These are phyloP conservation scores for Mastacembelus armatus DNA, from an alignment of 2,797 vertebrate genomes.

Conservation along the genomic window DNA sequence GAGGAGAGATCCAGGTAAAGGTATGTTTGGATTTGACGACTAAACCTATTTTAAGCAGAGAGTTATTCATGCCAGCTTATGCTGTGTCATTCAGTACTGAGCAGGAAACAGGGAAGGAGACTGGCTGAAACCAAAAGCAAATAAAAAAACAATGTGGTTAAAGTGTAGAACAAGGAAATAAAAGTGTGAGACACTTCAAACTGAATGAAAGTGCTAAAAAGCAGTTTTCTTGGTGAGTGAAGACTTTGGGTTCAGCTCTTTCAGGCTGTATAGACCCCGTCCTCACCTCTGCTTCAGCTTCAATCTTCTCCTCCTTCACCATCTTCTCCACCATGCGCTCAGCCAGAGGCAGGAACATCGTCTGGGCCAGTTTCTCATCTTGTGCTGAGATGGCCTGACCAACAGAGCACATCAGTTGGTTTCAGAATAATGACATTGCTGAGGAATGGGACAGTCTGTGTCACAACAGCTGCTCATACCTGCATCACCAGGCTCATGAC, in stretches of 20 bases:
- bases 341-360: constrained; percentile 97
- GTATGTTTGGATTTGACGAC: too few relatives aligned
- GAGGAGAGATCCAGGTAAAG: too few relatives aligned
- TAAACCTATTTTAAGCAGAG: too few relatives aligned
- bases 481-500: constrained; percentile 99
- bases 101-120: too few relatives aligned
- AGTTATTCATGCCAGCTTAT: too few relatives aligned
- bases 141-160: too few relatives aligned
- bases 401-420: background rate
- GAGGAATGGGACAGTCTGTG: background rate
- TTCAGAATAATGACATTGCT: background rate
- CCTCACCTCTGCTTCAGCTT: constrained; percentile 96
- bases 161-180: background rate
- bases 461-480: constrained; percentile 69
- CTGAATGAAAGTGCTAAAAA: too few relatives aligned
- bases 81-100: too few relatives aligned
- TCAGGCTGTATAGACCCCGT: background rate
- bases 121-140: too few relatives aligned
- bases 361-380: constrained; percentile 96
- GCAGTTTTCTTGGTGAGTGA: too few relatives aligned
- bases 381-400: constrained; percentile 94
- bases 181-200: too few relatives aligned
- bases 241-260: background rate
- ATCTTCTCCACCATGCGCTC: constrained; percentile 99
- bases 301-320: constrained; percentile 99